These are phyloP conservation scores for Melitaea athalia DNA, from an alignment of 2,888 invertebrate species.

Conservation along the genomic window DNA sequence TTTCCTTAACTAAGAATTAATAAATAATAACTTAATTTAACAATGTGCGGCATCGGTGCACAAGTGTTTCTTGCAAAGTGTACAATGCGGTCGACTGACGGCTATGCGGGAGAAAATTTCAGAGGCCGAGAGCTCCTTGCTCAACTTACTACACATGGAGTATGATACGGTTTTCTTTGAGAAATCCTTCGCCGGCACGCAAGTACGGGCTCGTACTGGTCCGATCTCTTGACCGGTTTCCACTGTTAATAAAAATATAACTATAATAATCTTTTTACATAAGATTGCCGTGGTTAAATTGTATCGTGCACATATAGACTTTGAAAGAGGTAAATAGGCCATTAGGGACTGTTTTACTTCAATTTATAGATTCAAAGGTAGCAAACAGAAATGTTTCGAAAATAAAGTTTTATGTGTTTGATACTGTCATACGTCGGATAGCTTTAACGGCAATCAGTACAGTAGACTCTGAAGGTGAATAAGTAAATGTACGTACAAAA, in stretches of 20 bases:
- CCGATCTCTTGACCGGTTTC: conserved; percentile 76
- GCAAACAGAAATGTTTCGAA: no score
- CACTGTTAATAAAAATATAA: conserved; percentile 49
- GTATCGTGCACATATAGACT: no score
- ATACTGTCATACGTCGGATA: no score
- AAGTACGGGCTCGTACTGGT: conserved; percentile 74
- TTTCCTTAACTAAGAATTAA: background rate
- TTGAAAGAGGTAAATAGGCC: no score
- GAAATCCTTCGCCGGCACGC: conserved; percentile 75
- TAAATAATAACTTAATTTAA: conserved; percentile 39
- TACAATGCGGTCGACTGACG: conserved; percentile 70
- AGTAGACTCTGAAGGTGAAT: no score
- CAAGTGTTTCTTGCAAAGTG: conserved; percentile 71
- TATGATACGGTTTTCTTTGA: conserved; percentile 74
- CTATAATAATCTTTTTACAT: no score
- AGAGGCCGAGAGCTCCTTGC: conserved; percentile 72
- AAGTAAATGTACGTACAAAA: no score
- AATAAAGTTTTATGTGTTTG: no score
- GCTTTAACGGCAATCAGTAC: no score
- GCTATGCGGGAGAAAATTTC: conserved; percentile 75
- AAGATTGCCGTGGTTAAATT: no score
- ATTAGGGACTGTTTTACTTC: no score
- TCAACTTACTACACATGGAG: conserved; percentile 73
- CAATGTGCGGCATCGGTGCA: conserved; percentile 70
- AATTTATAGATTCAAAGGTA: no score